These are phyloP conservation scores for Prolemur simus DNA, from an alignment of 2,113 vertebrate genomes.

Conservation along the genomic window DNA sequence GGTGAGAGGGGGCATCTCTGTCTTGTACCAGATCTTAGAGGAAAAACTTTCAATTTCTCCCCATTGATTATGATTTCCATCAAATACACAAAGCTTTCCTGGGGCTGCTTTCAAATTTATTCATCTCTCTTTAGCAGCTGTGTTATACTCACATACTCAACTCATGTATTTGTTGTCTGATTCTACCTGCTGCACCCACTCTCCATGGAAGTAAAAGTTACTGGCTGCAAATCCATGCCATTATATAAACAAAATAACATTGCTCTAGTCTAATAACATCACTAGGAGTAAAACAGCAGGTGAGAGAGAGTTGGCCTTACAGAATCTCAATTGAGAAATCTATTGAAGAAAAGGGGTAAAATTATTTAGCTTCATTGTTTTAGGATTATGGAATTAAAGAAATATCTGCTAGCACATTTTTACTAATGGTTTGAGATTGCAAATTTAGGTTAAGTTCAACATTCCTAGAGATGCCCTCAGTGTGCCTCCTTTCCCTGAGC, in stretches of 20 bases:
- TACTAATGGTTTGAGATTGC: neutral
- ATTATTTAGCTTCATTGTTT: neutral
- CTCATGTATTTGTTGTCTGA: neutral
- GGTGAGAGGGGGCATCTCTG: neutral
- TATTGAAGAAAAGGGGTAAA: neutral
- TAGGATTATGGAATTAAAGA: neutral
- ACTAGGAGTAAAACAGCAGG: neutral
- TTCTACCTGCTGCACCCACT: neutral
- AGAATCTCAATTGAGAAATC: neutral
- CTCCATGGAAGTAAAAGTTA: neutral
- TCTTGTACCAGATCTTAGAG: neutral
- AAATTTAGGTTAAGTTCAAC: neutral
- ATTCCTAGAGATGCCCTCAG: neutral
- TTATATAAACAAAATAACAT: neutral
- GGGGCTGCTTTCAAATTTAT: neutral
- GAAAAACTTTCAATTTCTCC: neutral
- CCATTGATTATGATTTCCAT: neutral
- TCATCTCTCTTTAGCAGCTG: neutral
- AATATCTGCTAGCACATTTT: neutral
- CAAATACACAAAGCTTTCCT: slow-evolving; percentile 27
- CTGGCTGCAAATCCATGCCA: neutral
- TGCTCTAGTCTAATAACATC: neutral
- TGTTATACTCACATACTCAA: neutral
- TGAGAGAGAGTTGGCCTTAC: neutral
- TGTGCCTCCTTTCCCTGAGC: neutral